These are phyloP conservation scores for Halichondria panicea DNA, from an alignment of 37 sponge, comb jelly and placozoan genomes.

Conservation along the genomic window DNA sequence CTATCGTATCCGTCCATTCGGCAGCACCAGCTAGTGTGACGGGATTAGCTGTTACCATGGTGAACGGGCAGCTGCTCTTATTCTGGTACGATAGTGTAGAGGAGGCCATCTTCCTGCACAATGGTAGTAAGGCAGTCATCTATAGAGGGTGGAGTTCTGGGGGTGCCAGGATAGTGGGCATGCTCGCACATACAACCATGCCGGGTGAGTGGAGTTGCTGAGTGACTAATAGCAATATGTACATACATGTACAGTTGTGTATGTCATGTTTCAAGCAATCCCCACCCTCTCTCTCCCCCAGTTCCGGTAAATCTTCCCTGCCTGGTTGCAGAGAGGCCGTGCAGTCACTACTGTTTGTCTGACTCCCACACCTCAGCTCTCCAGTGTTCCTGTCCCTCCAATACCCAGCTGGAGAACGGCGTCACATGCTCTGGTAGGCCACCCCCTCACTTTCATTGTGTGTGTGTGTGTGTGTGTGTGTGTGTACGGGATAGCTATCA, in stretches of 20 bases:
- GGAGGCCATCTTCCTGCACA: neutral
- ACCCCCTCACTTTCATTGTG: too few species aligned
- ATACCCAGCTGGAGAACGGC: neutral
- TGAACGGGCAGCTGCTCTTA: neutral
- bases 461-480: neutral
- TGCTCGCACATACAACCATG: too few species aligned
- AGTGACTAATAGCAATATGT: neutral
- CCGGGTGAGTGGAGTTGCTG: neutral
- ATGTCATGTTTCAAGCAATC: neutral
- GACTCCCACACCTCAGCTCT: neutral
- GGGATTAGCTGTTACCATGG: neutral
- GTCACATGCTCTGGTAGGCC: neutral
- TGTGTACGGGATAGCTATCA: neutral
- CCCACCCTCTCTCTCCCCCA: neutral
- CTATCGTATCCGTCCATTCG: too few species aligned
- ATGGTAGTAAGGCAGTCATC: neutral
- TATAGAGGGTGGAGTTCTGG: neutral
- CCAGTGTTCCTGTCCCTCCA: conserved; percentile 4
- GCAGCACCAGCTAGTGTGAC: too few species aligned
- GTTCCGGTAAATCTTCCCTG: neutral
- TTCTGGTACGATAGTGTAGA: conserved; percentile 31
- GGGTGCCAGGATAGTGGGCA: neutral
- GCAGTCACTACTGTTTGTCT: conserved; percentile 4
- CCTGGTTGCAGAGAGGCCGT: neutral
- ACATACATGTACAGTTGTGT: neutral